These are phyloP conservation scores for Pseudomugil gertrudae DNA, from an alignment of 2,797 vertebrate species.

Conservation along the genomic window DNA sequence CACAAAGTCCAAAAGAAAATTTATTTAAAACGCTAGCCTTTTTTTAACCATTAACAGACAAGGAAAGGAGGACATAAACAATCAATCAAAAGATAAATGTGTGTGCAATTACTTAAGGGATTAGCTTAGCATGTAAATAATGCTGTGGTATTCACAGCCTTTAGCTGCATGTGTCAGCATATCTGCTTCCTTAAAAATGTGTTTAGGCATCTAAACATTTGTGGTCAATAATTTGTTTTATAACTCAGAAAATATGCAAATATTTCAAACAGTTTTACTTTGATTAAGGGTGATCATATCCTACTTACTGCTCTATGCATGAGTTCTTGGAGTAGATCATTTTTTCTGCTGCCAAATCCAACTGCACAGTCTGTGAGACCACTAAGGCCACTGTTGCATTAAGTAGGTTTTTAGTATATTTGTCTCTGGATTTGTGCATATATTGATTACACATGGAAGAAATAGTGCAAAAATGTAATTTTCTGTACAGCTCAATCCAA, in stretches of 20 bases:
- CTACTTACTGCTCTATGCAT: conserved; percentile 4
- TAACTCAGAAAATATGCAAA: conserved; percentile 14
- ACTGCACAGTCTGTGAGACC: conserved; percentile 40
- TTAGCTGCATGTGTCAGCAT: conserved; percentile 47
- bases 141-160: conserved; percentile 23
- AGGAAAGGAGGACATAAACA: neutral
- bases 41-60: conserved; percentile 8
- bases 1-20: conserved; percentile 6
- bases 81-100: neutral
- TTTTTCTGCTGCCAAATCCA: conserved; percentile 24
- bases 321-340: conserved; percentile 1
- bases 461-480: conserved; percentile 45
- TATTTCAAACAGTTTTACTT: conserved; percentile 6
- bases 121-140: conserved; percentile 19
- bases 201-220: conserved; percentile 43
- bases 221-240: conserved; percentile 28
- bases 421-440: conserved; percentile 37
- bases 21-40: neutral
- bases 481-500: too few species aligned
- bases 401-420: conserved; percentile 50
- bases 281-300: conserved; percentile 1
- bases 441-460: conserved; percentile 42
- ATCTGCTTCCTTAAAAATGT: conserved; percentile 56
- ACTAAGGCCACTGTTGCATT: conserved; percentile 44
- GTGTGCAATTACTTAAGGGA: conserved; percentile 17